A percentile compares a stretch with the other conserved stretches of the same genome.
These are phyloP conservation scores for Copsychus sechellarum DNA, from an alignment of 2,113 vertebrate species.

Conservation along the genomic window DNA sequence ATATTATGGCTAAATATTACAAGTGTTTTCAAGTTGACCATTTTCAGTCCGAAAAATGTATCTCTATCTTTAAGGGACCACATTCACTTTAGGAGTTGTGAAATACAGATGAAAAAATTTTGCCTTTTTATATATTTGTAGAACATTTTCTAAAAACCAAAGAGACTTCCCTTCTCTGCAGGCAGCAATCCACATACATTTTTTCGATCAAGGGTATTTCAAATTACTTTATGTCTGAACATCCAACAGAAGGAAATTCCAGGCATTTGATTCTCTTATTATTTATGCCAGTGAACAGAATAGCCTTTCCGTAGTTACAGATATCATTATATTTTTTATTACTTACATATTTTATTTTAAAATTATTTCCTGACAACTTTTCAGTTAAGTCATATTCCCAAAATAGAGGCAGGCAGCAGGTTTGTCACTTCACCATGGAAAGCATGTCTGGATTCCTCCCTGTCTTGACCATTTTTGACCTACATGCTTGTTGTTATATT, in stretches of 20 bases:
- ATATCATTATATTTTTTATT: neutral
- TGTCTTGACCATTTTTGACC: neutral
- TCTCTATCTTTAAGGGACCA: neutral
- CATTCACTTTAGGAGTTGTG: neutral
- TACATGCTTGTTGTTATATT: fast-evolving
- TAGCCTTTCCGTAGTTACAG: neutral
- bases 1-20: neutral
- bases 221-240: neutral
- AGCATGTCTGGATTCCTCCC: neutral
- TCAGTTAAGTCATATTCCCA: neutral
- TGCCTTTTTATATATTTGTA: neutral
- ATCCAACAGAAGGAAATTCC: neutral
- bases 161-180: neutral
- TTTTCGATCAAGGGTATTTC: neutral
- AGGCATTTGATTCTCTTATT: neutral
- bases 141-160: neutral
- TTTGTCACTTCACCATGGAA: neutral
- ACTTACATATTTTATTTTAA: neutral
- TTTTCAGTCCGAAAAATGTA: neutral
- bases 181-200: neutral
- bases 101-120: neutral
- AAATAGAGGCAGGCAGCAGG: neutral
- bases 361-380: neutral
- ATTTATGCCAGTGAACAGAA: neutral
- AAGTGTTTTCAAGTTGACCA: neutral